Percentiles rank a stretch among this genome's conserved stretches.
Conservation (phyloP, 2,888 invertebrate genomes). For the Seladonia tumulorum region DNA sequence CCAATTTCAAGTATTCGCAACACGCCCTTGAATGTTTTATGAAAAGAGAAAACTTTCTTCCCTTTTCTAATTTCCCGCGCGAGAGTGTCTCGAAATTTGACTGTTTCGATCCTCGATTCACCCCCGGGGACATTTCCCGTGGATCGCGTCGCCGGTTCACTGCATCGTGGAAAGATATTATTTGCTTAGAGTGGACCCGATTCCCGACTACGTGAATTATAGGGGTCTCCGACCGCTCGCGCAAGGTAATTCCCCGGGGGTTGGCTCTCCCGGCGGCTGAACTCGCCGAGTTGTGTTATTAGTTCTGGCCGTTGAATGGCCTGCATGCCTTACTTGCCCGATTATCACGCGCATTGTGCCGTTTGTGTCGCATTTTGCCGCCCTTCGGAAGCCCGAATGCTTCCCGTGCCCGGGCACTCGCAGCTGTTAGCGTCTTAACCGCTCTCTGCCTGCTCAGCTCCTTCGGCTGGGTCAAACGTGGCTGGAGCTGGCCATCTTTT, state of each 20-base stretch:
- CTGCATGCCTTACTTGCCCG: slow-evolving; percentile 45
- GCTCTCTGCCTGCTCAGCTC: not conserved
- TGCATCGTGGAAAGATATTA: slow-evolving; percentile 48
- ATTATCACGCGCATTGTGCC: slow-evolving; percentile 46
- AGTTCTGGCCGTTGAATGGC: slow-evolving; percentile 62
- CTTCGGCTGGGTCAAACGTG: not conserved
- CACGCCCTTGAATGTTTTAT: not conserved
- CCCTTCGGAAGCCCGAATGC: not conserved
- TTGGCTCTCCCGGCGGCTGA: slow-evolving; percentile 45
- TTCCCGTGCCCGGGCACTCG: not conserved
- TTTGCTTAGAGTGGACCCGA: slow-evolving; percentile 46
- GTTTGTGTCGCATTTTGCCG: slow-evolving; percentile 29
- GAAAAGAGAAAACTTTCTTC: not conserved
- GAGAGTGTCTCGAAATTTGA: not conserved
- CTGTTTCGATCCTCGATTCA: not conserved
- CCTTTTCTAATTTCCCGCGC: not conserved
- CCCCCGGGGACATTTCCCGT: not conserved
- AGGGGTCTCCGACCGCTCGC: slow-evolving; percentile 34
- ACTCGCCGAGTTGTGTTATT: slow-evolving; percentile 65
- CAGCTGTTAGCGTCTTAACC: slow-evolving; percentile 7
- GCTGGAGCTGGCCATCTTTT: slow-evolving; percentile 8
- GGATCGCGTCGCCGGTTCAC: not conserved
- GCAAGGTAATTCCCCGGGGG: slow-evolving; percentile 55
- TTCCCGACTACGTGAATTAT: slow-evolving; percentile 60
- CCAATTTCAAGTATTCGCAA: not conserved